These are phyloP conservation scores for Drosophila austrosaltans DNA, from an alignment of 2,888 invertebrate species.

Conservation along the genomic window DNA sequence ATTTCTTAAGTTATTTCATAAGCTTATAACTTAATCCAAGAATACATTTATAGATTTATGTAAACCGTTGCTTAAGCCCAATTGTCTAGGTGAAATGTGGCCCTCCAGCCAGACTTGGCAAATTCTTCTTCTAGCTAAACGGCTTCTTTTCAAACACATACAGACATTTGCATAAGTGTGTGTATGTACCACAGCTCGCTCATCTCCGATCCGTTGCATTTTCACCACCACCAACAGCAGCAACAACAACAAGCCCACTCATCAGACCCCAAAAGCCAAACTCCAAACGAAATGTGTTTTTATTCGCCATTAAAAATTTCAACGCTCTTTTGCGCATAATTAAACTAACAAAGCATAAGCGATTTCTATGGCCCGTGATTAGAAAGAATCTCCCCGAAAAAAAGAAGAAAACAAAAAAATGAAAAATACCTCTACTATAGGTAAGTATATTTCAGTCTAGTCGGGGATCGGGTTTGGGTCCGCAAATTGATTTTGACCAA, in stretches of 20 bases:
- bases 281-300: slow-evolving; percentile 58
- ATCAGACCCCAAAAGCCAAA: slow-evolving; percentile 29
- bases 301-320: slow-evolving; percentile 70
- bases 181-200: slow-evolving; percentile 18
- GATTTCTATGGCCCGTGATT: slow-evolving; percentile 70
- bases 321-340: slow-evolving; percentile 75
- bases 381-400: slow-evolving; percentile 60
- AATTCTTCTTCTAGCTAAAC: slow-evolving; percentile 11
- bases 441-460: slow-evolving; percentile 12
- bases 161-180: neutral
- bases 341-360: slow-evolving; percentile 57
- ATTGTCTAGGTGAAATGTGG: slow-evolving; percentile 49
- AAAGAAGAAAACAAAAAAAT: neutral
- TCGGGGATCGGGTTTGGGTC: slow-evolving; percentile 19
- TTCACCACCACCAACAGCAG: slow-evolving; percentile 51
- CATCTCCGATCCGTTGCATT: slow-evolving; percentile 60
- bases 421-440: neutral
- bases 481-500: slow-evolving; percentile 71
- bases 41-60: neutral
- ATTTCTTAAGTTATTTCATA: slow-evolving; percentile 4
- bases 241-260: neutral
- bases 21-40: neutral
- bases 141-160: no score
- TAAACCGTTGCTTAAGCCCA: slow-evolving; percentile 1
- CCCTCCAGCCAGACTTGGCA: slow-evolving; percentile 35